phyloP scores from a whole-genome alignment of 2,888 invertebrate genomes.

The Biston stratarius region DNA sequence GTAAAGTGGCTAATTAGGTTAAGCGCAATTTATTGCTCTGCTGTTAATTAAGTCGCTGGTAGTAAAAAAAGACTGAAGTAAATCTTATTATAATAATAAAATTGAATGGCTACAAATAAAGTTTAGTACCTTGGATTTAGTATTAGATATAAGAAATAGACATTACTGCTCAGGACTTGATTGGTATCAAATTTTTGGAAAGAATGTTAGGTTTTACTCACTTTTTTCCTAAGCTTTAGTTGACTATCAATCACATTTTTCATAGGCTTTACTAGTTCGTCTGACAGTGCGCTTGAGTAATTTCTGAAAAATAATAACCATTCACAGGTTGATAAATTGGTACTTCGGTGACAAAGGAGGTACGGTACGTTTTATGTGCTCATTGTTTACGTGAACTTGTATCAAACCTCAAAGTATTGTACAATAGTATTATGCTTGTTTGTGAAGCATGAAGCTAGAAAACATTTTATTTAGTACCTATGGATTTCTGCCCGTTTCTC shows the following conservation, averaged over 20 bases:
- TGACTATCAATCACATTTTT: slow-evolving; percentile 90
- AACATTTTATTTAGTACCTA: slow-evolving; percentile 68
- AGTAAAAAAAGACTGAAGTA: not conserved
- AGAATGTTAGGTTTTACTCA: slow-evolving; percentile 54
- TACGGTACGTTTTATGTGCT: not conserved
- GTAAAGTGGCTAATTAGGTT: not conserved
- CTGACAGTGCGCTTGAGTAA: slow-evolving; percentile 91
- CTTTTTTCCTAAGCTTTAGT: slow-evolving; percentile 90
- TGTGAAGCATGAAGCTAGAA: not conserved
- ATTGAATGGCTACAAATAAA: too few species aligned
- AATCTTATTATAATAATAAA: not conserved
- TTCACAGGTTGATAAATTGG: not conserved
- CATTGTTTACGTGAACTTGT: not conserved
- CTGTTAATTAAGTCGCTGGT: not conserved
- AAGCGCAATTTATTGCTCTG: not conserved
- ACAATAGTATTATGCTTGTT: not conserved
- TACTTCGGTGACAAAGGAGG: not conserved
- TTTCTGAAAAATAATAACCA: slow-evolving; percentile 83
- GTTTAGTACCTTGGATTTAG: too few species aligned
- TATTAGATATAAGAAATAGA: too few species aligned
- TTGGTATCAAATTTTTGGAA: too few species aligned
- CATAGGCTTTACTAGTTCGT: slow-evolving; percentile 96
- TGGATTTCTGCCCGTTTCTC: slow-evolving; percentile 96
- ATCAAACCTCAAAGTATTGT: not conserved
- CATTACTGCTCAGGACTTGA: too few species aligned